Percentiles rank a stretch among this genome's conserved stretches.
phyloP scores from a whole-genome alignment of 2,797 vertebrate species.

The Pantherophis vulpinus region DNA sequence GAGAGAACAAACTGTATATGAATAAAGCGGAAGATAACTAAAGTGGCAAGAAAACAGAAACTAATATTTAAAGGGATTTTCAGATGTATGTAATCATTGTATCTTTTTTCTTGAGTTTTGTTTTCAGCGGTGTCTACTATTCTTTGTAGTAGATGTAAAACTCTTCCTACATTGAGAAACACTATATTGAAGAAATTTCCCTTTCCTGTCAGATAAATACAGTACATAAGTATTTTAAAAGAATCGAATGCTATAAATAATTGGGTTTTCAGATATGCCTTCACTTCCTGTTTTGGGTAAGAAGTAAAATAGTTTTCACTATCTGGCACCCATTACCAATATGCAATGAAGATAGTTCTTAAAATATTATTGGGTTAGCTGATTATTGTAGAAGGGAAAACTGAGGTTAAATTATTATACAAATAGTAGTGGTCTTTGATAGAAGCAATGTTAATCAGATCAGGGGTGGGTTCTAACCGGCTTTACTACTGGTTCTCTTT shows the following conservation, averaged over 20 bases:
- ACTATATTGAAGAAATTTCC: background rate
- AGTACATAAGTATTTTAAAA: background rate
- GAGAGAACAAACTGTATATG: background rate
- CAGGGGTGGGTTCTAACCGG: too few species aligned
- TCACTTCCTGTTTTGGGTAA: background rate
- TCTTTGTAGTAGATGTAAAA: background rate
- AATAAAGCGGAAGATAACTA: background rate
- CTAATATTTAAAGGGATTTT: background rate
- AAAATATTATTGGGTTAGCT: background rate
- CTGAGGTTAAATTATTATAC: background rate
- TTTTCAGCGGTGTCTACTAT: background rate
- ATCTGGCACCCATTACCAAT: background rate
- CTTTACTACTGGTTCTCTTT: too few species aligned
- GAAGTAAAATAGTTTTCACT: background rate
- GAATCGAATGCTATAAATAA: background rate
- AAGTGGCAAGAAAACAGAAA: background rate
- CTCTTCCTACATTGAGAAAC: background rate
- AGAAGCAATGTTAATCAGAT: background rate
- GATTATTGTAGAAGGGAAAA: background rate
- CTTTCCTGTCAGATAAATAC: background rate
- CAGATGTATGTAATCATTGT: background rate
- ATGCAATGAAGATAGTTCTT: background rate
- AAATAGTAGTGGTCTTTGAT: background rate
- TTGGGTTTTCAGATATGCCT: too few species aligned
- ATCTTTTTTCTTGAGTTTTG: background rate